phyloP scores from a whole-genome alignment of 2,113 vertebrate species.

The Petaurus breviceps region DNA sequence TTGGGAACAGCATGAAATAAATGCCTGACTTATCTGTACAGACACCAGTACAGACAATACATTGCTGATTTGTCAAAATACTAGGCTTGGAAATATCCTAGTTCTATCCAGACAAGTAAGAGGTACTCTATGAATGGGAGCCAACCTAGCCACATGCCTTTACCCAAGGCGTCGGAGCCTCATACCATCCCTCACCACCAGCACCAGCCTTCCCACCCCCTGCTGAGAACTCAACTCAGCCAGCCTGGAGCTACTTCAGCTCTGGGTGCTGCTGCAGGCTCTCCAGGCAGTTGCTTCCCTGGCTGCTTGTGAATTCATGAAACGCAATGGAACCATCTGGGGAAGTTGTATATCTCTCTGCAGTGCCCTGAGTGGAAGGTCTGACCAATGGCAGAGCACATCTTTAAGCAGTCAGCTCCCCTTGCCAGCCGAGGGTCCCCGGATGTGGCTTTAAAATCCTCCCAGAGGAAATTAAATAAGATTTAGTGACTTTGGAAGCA shows the following conservation, averaged over 20 bases:
- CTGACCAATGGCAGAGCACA: neutral
- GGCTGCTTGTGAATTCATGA: neutral
- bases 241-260: neutral
- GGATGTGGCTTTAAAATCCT: neutral
- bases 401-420: neutral
- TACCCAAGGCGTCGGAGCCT: neutral
- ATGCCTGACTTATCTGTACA: neutral
- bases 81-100: neutral
- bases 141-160: neutral
- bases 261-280: neutral
- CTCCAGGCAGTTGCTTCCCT: neutral
- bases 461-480: neutral
- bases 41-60: neutral
- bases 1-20: neutral
- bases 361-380: neutral
- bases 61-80: neutral
- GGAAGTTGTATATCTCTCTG: neutral
- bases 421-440: neutral
- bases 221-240: neutral
- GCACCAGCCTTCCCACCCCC: neutral
- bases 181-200: neutral
- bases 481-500: neutral
- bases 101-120: neutral
- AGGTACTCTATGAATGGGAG: neutral
- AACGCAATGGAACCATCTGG: neutral